Base-by-base conservation (phyloP, 2,888 invertebrate species). In the Andrena camellia region DNA sequence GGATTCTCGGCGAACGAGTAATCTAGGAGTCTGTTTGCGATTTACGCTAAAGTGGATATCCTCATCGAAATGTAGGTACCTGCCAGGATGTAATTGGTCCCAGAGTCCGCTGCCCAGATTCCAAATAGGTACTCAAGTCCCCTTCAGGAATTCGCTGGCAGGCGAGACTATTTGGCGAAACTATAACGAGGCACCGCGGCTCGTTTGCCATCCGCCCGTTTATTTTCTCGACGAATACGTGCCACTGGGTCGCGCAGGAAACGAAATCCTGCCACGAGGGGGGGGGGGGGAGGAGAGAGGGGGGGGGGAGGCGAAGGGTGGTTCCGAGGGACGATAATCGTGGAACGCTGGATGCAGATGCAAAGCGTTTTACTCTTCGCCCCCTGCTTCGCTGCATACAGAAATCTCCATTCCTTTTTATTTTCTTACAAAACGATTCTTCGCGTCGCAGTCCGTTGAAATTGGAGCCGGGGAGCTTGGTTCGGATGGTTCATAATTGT, bases 211-310 rank as follows among this genome's bases (percentile, higher is more conserved):
- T 26, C 23, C 10, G 20, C 57, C 48, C 23, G 70, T 6, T 31
- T 64, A 69, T 73, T 72, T 63, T 75, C 78, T 72, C 33, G 13
- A 20, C n/a, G 54, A 62, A 78, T 83, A 75, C 75, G 78, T 82
- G 78, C 78, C 83, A 84, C 4, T 76, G 75, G 83, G 78, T 84
- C 78, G 54, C 64, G 20, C 48, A 66, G 71, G 54, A 76, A 68
- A 70, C 66, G 33, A 64, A 64, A 76, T 76, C 68, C 79, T 79
- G 80, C 54, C 29, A 33, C 26, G 20, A 33, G 23, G 17, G 52
- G 54, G 33, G 63, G 13, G 3, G 1, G 33, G 33, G n/a, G n/a
- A n/a, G n/a, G n/a, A n/a, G 20, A 33, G 23, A 10, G 52, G 54
- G 23, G 17, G 52, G 54, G 33, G 63, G 13, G 3, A 3, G 33